These are phyloP conservation scores for Psittacula cyanocephala DNA, from an alignment of 2,113 vertebrate genomes.

Conservation along the genomic window DNA sequence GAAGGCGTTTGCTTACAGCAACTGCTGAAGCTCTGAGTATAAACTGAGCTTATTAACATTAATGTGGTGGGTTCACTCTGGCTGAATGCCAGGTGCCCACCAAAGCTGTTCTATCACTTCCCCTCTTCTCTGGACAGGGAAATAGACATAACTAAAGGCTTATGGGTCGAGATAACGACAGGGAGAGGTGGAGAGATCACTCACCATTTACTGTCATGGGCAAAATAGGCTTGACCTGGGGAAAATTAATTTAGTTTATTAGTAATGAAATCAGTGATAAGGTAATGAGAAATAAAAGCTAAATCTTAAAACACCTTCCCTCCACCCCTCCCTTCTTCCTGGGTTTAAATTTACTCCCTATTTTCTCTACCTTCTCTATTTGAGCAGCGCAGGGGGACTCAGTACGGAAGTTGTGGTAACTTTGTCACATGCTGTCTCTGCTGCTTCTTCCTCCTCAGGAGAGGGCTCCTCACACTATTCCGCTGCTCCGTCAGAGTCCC, in stretches of 20 bases:
- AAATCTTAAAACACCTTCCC: not conserved
- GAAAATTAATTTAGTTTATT: not conserved
- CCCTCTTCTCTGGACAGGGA: not conserved
- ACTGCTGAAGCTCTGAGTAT: not conserved
- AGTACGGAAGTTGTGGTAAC: not conserved
- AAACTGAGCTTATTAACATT: not conserved
- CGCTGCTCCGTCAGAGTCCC: not conserved
- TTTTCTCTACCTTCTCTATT: not conserved
- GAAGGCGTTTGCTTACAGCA: not conserved
- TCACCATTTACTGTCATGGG: not conserved
- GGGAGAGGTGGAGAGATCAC: too few species aligned
- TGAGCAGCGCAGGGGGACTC: not conserved
- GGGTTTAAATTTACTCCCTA: not conserved
- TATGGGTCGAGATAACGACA: not conserved
- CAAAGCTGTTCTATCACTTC: not conserved
- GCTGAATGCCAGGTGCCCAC: not conserved
- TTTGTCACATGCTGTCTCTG: not conserved
- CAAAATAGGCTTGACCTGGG: not conserved
- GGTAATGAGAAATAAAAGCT: not conserved
- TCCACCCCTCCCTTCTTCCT: not conserved
- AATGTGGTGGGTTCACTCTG: not conserved
- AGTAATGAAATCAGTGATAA: not conserved
- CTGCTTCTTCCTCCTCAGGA: not conserved
- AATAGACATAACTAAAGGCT: accelerated
- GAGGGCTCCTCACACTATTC: not conserved